Evolutionary conservation across 2,888 invertebrate genomes (phyloP).

Genomic region (Listrodromus nycthemerus): DNA sequence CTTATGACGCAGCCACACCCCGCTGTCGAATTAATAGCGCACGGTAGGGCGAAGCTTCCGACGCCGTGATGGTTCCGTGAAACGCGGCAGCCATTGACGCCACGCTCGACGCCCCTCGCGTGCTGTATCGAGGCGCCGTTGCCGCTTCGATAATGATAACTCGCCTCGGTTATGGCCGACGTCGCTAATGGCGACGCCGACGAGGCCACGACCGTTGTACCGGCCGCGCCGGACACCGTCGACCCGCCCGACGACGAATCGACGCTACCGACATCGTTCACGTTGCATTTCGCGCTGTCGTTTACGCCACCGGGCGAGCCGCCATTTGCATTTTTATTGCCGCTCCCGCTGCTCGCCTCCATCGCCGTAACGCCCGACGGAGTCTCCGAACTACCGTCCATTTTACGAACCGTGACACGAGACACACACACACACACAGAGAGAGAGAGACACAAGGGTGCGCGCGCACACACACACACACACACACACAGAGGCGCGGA

Average conservation of each 20-base stretch:
- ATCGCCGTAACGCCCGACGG: slow-evolving; percentile 76
- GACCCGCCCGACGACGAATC: slow-evolving; percentile 22
- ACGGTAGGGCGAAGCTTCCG: slow-evolving; percentile 73
- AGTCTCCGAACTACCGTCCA: slow-evolving; percentile 78
- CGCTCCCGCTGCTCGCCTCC: slow-evolving; percentile 68
- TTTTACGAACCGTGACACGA: slow-evolving; percentile 62
- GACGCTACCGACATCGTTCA: not conserved
- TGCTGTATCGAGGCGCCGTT: slow-evolving; percentile 49
- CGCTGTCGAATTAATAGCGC: slow-evolving; percentile 82
- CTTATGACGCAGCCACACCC: slow-evolving; percentile 87
- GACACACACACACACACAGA: slow-evolving; percentile 48
- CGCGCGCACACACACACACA: no score
- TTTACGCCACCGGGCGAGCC: slow-evolving; percentile 14
- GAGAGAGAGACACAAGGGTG: not conserved
- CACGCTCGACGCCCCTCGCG: slow-evolving; percentile 49
- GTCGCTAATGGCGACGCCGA: slow-evolving; percentile 67
- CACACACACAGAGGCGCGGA: slow-evolving; percentile 56
- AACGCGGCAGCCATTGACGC: slow-evolving; percentile 45
- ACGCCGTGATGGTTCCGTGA: slow-evolving; percentile 44
- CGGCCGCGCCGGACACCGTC: slow-evolving; percentile 65
- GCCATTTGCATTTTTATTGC: slow-evolving; percentile 68
- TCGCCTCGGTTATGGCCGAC: slow-evolving; percentile 62
- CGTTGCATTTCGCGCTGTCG: slow-evolving; percentile 11
- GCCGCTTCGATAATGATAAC: slow-evolving; percentile 58
- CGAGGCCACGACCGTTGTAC: slow-evolving; percentile 54